Base-by-base conservation (phyloP, 2,888 invertebrate species). In the Ormia ochracea region DNA sequence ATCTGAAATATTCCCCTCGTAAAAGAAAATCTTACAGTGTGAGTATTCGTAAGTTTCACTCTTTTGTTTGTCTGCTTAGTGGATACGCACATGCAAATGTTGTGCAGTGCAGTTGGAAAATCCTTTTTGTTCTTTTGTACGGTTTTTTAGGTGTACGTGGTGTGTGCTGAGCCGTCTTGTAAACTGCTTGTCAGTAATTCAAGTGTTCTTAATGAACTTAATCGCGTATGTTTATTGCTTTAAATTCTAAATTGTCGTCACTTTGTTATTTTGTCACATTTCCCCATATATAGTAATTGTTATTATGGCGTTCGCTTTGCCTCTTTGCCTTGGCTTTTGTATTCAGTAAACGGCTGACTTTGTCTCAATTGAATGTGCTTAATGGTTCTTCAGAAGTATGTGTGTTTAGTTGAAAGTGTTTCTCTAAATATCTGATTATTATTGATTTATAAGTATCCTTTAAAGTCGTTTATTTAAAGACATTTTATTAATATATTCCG, bases 171-270 rank as follows among this genome's bases (percentile, higher is more conserved):
- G 50, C 41, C 19, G 50, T 63, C 48, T 69, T 36, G 33, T 48
- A 65, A 63, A 70, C 54, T 69, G 14, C 75, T 75, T 75, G 66
- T 10, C 31, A 66, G 41, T 52, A 69, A 88, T 58, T 75, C 78
- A 81, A 75, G 66, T 78, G 78, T 81, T 78, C 81, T 72, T 81
- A 81, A 81, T 88, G 87, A 88, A 87, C 87, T 87, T 88, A 88
- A 88, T 88, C 88, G 88, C 86, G 85, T 87, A 87, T 87, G 86
- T 87, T 88, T 86, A 87, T 87, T 86, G 86, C 87, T 86, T 86
- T 56, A 76, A 63, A 86, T 86, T 86, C 85, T 14, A 70, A 79
- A 77, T 76, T 80, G 82, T 82, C 82, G 83, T 82, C 82, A 83
- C 82, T 86, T 86, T 84, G 78, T 85, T 86, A 85, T 83, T 85